Base-by-base conservation (phyloP, 2,888 invertebrate genomes). In the Tenthredo distinguenda region DNA sequence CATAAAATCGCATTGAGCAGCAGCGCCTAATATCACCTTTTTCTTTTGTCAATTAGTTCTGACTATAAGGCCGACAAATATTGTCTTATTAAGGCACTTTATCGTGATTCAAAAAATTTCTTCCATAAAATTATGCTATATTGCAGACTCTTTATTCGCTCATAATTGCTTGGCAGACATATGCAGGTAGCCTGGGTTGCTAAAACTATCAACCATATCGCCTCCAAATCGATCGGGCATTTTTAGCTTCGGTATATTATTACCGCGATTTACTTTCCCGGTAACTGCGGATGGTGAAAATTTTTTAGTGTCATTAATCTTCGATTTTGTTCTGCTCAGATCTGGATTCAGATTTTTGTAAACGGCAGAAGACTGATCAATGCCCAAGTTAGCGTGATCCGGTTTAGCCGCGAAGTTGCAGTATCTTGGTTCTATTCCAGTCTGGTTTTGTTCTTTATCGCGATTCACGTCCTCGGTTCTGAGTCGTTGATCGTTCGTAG, bases 231-330 rank as follows among this genome's bases (percentile, higher is more conserved):
- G 18, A 40, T 92, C 40, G 94, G 88, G 86, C 93, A 92, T 93
- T 88, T 94, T 95, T 87, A 94, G 94, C 87, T 94, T 93, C 1
- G 94, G 94, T 94, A 95, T 94, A 88, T 95, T 94, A 1, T 95
- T 94, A 87, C 95, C 95, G 92, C 95, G 95, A 87, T 94, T 94
- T 37, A 92, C 90, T 0, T 93, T 91, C 10, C 88, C 88, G n/a
- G 90, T 90, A 21, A 92, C 91, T 26, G 43, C 9, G 0, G 31
- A n/a, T 18, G 47, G 50, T 0, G 50, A 26, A 43, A n/a, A 31
- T 12, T 40, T 43, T 15, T 88, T 82, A 31, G 93, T 91, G 15
- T 91, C 88, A 58, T 91, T 89, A 12, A 93, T 86, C 87, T 88
- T 89, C 71, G 88, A 79, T 31, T 87, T 87, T 47, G 91, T 91